Evolutionary conservation across 2,888 invertebrate genomes (phyloP).

Genomic region (Caenorhabditis japonica): DNA sequence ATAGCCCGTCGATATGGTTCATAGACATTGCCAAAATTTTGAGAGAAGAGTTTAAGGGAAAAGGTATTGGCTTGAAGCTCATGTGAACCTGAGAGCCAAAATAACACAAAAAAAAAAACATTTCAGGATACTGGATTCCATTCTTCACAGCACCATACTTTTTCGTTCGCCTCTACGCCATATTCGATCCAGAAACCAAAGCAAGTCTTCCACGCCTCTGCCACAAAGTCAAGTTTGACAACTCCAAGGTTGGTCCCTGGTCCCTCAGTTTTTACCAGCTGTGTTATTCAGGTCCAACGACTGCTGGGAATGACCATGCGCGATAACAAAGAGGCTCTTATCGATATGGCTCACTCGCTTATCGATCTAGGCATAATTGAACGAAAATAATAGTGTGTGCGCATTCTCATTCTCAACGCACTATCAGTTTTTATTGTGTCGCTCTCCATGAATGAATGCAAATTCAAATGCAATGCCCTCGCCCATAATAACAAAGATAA

Average conservation of each 20-base stretch:
- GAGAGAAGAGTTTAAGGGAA: constrained; percentile 79
- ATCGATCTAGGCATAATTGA: constrained; percentile 79
- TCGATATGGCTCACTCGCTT: constrained; percentile 80
- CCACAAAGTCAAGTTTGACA: constrained; percentile 76
- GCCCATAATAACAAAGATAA: constrained; percentile 53
- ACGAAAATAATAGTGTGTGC: constrained; percentile 51
- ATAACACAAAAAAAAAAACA: background rate
- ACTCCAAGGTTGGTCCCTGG: constrained; percentile 74
- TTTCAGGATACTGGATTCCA: constrained; percentile 78
- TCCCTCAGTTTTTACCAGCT: background rate
- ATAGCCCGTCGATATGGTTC: constrained; percentile 78
- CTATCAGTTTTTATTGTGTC: constrained; percentile 34
- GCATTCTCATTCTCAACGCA: constrained; percentile 12
- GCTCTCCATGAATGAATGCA: constrained; percentile 26
- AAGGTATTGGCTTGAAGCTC: too few relatives aligned
- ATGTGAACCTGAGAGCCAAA: too few relatives aligned
- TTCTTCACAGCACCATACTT: constrained; percentile 78
- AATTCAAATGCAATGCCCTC: too few relatives aligned
- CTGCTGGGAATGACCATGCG: constrained; percentile 79
- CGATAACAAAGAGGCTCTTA: constrained; percentile 78
- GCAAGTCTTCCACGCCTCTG: constrained; percentile 77
- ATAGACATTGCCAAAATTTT: constrained; percentile 79
- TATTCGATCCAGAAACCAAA: constrained; percentile 79
- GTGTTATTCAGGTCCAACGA: constrained; percentile 38
- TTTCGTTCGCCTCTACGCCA: constrained; percentile 78